phyloP scores from a whole-genome alignment of 1,140 invertebrate species.

The Neodiprion virginianus region DNA sequence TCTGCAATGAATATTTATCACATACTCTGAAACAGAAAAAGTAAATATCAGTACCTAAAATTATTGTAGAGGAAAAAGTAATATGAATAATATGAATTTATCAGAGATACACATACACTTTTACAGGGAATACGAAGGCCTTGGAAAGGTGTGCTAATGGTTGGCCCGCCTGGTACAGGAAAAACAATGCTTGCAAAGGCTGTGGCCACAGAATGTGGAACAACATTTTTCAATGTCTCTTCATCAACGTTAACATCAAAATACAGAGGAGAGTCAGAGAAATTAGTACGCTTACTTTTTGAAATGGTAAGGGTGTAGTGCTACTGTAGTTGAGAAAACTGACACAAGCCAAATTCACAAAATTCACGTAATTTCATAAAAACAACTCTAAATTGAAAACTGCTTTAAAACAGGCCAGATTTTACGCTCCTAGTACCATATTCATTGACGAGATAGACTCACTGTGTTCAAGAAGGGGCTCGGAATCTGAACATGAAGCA shows the following conservation, averaged over 20 bases:
- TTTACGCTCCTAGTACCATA: slow-evolving; percentile 98
- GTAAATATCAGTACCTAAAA: no score
- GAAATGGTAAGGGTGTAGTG: slow-evolving; percentile 82
- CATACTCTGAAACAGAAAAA: no score
- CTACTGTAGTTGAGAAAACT: slow-evolving; percentile 17
- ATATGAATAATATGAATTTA: background rate
- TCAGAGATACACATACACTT: slow-evolving; percentile 8
- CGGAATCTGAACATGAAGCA: slow-evolving; percentile 98
- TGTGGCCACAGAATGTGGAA: slow-evolving; percentile 98
- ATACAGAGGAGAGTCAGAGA: slow-evolving; percentile 98
- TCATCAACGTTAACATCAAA: slow-evolving; percentile 97
- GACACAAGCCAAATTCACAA: slow-evolving; percentile 15
- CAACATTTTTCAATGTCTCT: slow-evolving; percentile 99
- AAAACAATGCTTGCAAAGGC: slow-evolving; percentile 99
- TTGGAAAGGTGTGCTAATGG: slow-evolving; percentile 97
- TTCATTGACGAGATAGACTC: slow-evolving; percentile 99
- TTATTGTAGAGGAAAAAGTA: background rate
- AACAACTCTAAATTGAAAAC: slow-evolving; percentile 20
- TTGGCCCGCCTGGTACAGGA: slow-evolving; percentile 96
- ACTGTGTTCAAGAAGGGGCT: slow-evolving; percentile 93
- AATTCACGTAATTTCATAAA: slow-evolving; percentile 10
- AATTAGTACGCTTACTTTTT: slow-evolving; percentile 95
- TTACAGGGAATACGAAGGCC: slow-evolving; percentile 85
- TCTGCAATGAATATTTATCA: slow-evolving; percentile 73
- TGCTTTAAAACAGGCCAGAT: slow-evolving; percentile 77